Base-by-base conservation (phyloP, 2,888 invertebrate genomes). In the Melanargia galathea region DNA sequence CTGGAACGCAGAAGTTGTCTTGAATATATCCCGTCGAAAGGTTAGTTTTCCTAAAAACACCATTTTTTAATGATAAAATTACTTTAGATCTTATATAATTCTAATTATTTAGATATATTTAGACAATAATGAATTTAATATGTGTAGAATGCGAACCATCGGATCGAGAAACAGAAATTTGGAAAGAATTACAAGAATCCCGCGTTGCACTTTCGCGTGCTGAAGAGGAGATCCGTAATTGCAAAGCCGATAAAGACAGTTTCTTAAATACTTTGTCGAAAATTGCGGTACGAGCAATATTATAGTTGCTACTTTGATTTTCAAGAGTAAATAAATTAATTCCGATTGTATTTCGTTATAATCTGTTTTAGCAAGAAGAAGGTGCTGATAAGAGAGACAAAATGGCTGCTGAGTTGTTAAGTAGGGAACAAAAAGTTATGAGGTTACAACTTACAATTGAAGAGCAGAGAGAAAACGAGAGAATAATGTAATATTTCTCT, bases 171-270 rank as follows among this genome's bases (percentile, higher is more conserved):
- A 84, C 90, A 0, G 87, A 89, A 52, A 76, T 92, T 65, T 92
- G 88, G 86, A 88, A 87, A 71, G 92, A 93, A 62, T 77, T 92
- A 13, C 87, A 92, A 75, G 78, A 74, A 16, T 81, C 87, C 0
- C 78, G 84, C 48, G 72, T 75, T 5, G 79, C 84, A 0, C 70
- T 92, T 26, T 75, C 79, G 1, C 79, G 79, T 6, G 82, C 87
- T 1, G 90, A 88, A 66, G 86, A 91, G 62, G 86, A 87, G 60
- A 72, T 92, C 4, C 74, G 79, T 0, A 83, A 85, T 65, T 79
- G 91, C 66, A 81, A 87, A 49, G 81, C 80, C 4, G 92, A 93
- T 62, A 93, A 92, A 68, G 90, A 92, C 13, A 88, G 80, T 49
- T 91, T 93, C 68, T 76, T 93, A 56, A 81, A 84, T 62, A 84